Percentiles rank a stretch among this genome's conserved stretches.
These are phyloP conservation scores for Neosilurus hyrtlii DNA, from an alignment of 2,797 vertebrate genomes.

Conservation along the genomic window DNA sequence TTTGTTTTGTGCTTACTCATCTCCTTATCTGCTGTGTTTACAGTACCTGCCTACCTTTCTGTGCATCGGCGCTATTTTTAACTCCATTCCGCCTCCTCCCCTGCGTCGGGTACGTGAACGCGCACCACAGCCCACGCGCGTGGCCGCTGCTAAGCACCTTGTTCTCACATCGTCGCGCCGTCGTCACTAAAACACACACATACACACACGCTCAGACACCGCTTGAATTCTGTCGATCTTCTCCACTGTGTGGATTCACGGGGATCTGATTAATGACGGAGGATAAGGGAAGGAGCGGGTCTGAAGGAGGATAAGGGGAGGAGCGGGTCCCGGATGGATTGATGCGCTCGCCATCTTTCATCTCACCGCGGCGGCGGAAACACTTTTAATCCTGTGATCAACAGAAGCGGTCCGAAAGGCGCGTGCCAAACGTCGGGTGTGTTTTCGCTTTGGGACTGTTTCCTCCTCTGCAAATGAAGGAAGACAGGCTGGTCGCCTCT, in stretches of 20 bases:
- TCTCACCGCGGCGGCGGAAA: background rate
- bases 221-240: background rate
- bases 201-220: no score
- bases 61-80: constrained; percentile 15
- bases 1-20: background rate
- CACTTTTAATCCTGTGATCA: background rate
- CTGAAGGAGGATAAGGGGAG: background rate
- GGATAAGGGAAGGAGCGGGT: background rate
- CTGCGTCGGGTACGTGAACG: constrained; percentile 17
- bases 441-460: background rate
- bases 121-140: constrained; percentile 23
- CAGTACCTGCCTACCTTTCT: background rate
- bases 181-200: background rate
- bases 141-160: background rate
- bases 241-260: background rate
- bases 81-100: constrained; percentile 15
- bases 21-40: background rate
- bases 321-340: constrained; percentile 32
- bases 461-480: constrained; percentile 72
- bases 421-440: background rate
- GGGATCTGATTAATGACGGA: constrained; percentile 2
- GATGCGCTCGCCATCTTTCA: constrained; percentile 39
- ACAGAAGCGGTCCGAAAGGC: background rate
- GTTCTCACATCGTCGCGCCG: background rate
- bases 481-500: constrained; percentile 78